Evolutionary conservation across 2,113 vertebrate species (phyloP), one percentile per base, ranked within the genome.

Genomic region (Pseudopipra pipra): DNA sequence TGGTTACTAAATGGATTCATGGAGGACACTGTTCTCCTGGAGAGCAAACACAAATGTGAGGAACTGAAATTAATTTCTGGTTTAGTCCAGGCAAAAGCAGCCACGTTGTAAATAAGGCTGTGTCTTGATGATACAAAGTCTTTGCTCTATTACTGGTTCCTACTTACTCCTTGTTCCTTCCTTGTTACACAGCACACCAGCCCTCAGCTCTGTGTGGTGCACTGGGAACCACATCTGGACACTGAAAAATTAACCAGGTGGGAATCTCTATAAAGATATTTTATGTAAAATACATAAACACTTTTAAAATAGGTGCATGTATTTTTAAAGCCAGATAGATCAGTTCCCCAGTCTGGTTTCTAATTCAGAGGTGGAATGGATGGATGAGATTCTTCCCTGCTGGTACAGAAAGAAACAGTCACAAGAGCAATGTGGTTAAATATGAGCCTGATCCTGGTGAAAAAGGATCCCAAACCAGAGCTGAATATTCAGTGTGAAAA

Each of bases 131-230:
- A 92, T 80, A 87, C 3, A 1, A 89, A 81, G 49, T 46, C 47
- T 89, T 96, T 93, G 91, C 86, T 92, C 89, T 41, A 20, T 63
- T 95, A 82, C 94, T 96, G 93, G 93, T 95, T 97, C 85, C 67
- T 93, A 30, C 75, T 54, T 1, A 31, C 63, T 90, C 75, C 71
- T 43, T 55, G 58, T 61, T 75, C 63, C 52, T 91, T 41, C 74
- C 71, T 91, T 75, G 72, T 68, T 77, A 33, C 44, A 46, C 51
- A 63, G 67, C 62, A 66, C 75, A 31, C 5, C 54, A 80, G 2
- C n/a, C 52, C 31, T 89, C 51, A 39, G 71, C 67, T 43, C 27
- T 23, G 30, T 61, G 66, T 56, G 67, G 55, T 61, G 61, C 75
- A 20, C 61, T 52, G 75, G 43, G 44, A 77, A 39, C 37, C 66